Percentiles rank a stretch among this genome's conserved stretches.
phyloP scores from a whole-genome alignment of 1,140 invertebrate species.

The Leptestheria dahalacensis region DNA sequence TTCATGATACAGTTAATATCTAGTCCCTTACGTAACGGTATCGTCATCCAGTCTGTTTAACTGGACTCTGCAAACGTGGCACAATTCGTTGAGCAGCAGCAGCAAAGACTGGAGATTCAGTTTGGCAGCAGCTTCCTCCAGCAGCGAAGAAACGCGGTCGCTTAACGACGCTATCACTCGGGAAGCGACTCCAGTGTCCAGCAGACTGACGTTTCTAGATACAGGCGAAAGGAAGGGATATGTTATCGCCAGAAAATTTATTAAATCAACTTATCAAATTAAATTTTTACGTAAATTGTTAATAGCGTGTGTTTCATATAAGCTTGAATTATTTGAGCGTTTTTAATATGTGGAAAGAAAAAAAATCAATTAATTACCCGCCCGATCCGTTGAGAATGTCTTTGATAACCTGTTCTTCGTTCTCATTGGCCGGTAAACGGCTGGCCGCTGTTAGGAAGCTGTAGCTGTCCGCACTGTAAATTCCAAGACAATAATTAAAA shows the following conservation, averaged over 20 bases:
- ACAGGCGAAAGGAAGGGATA: too few relatives aligned
- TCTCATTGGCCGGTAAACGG: slow-evolving; percentile 2
- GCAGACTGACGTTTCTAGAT: neutral
- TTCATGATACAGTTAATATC: too few relatives aligned
- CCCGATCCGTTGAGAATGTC: neutral
- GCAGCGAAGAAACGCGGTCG: slow-evolving; percentile 26
- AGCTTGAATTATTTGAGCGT: too few relatives aligned
- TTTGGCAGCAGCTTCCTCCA: slow-evolving; percentile 66
- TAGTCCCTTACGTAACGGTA: slow-evolving; percentile 18
- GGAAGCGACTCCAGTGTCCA: neutral
- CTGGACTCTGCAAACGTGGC: slow-evolving; percentile 63
- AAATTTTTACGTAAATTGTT: too few relatives aligned
- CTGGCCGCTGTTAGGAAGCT: slow-evolving; percentile 55
- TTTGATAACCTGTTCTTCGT: neutral
- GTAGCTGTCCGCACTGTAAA: slow-evolving; percentile 61
- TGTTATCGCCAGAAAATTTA: too few relatives aligned
- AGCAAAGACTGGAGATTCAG: slow-evolving; percentile 70
- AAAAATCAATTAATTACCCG: neutral
- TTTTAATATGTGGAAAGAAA: too few relatives aligned
- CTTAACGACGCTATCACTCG: neutral
- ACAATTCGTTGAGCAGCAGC: slow-evolving; percentile 61
- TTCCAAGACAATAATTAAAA: too few relatives aligned
- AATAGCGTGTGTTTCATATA: too few relatives aligned
- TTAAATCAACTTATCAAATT: too few relatives aligned
- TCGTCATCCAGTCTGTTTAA: slow-evolving; percentile 27